A percentile compares a stretch with the other conserved stretches of the same genome.
These are phyloP conservation scores for Semotilus atromaculatus DNA, from an alignment of 2,797 vertebrate genomes.

Conservation along the genomic window DNA sequence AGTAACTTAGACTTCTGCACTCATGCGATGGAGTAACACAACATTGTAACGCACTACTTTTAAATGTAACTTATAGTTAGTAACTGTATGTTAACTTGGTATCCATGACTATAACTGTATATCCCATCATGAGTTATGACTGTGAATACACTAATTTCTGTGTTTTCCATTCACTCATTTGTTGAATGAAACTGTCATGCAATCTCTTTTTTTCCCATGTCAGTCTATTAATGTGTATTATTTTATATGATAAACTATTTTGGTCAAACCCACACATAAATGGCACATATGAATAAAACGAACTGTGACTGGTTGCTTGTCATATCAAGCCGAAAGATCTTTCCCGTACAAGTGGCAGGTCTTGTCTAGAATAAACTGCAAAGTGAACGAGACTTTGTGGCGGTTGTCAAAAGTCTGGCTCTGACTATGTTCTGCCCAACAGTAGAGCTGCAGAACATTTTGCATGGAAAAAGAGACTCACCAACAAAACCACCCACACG, in stretches of 20 bases:
- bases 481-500: slow-evolving; percentile 68
- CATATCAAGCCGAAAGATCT: not conserved
- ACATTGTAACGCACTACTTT: too few relatives aligned
- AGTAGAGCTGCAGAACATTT: not conserved
- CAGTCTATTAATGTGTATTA: not conserved
- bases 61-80: too few relatives aligned
- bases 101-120: not conserved
- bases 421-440: not conserved
- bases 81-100: too few relatives aligned
- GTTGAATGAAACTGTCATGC: not conserved
- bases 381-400: not conserved
- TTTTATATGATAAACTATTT: not conserved
- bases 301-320: not conserved
- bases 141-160: not conserved
- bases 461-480: slow-evolving; percentile 5
- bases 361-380: not conserved
- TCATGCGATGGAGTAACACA: too few relatives aligned
- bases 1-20: too few relatives aligned
- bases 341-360: not conserved
- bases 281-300: not conserved
- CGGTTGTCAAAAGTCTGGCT: not conserved
- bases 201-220: not conserved
- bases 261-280: not conserved
- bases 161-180: not conserved
- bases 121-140: not conserved